Conservation (phyloP, 2,797 vertebrate genomes). For the Chanos chanos region DNA sequence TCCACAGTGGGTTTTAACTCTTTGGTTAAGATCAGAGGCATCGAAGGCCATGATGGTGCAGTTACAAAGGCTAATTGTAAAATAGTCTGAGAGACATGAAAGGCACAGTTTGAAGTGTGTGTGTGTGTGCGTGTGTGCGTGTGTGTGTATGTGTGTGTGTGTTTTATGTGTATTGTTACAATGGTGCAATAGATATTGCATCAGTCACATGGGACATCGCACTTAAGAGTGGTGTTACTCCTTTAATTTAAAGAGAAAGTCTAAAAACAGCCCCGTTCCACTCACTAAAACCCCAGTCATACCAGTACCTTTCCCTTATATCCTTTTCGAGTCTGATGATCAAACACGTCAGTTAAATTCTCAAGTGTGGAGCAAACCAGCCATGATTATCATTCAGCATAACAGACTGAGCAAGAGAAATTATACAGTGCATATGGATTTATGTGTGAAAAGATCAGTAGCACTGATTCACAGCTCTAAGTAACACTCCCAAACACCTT, state of each 20-base stretch:
- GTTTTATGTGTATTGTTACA: constrained; percentile 68
- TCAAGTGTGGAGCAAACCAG: constrained; percentile 58
- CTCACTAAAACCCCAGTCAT: constrained; percentile 69
- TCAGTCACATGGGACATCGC: constrained; percentile 77
- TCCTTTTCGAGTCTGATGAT: constrained; percentile 75
- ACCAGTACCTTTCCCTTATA: constrained; percentile 70
- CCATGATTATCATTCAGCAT: constrained; percentile 68
- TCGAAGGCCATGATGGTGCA: background rate
- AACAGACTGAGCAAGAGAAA: constrained; percentile 26
- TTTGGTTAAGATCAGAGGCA: background rate
- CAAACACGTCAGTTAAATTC: constrained; percentile 74
- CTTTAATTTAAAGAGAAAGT: constrained; percentile 75
- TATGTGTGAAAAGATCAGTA: constrained; percentile 27
- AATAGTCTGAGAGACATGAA: constrained; percentile 5
- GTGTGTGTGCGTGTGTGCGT: background rate
- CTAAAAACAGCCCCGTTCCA: constrained; percentile 69
- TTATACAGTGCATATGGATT: constrained; percentile 7
- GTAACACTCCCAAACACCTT: too few relatives aligned
- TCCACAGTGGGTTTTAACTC: background rate
- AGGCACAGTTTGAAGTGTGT: background rate
- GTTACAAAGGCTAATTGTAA: too few relatives aligned
- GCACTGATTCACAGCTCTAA: constrained; percentile 18
- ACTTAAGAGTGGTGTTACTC: constrained; percentile 68
- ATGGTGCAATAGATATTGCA: constrained; percentile 66
- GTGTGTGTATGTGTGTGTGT: background rate